phyloP scores from a whole-genome alignment of 2,888 invertebrate genomes.

The Malthinus seriepunctatus region DNA sequence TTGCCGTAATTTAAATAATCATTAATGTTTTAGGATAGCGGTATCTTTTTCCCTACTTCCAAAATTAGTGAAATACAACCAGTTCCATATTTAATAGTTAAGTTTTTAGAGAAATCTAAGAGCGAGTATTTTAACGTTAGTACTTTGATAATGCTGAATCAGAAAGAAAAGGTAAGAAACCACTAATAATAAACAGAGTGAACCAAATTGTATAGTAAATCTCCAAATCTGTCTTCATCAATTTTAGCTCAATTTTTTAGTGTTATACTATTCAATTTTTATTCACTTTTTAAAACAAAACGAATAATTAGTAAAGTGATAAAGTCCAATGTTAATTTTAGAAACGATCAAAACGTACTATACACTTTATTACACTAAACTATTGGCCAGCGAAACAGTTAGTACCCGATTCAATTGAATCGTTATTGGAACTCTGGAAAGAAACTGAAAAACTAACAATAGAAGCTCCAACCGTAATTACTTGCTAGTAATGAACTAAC shows the following conservation, averaged over 20 bases:
- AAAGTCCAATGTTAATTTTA: neutral
- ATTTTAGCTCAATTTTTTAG: too few species aligned
- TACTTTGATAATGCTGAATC: conserved; percentile 21
- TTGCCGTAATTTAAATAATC: neutral
- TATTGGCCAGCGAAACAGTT: conserved; percentile 38
- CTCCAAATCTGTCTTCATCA: too few species aligned
- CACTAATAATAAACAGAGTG: too few species aligned
- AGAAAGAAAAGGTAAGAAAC: conserved; percentile 16
- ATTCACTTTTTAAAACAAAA: too few species aligned
- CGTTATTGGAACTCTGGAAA: conserved; percentile 43
- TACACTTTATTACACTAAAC: conserved; percentile 23
- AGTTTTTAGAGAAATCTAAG: conserved; percentile 25
- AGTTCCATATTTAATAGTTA: conserved; percentile 39
- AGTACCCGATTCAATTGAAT: conserved; percentile 35
- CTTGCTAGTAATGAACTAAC: conserved; percentile 44
- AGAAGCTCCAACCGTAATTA: conserved; percentile 40
- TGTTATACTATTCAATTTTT: too few species aligned
- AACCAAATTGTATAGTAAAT: too few species aligned
- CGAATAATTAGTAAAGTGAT: neutral
- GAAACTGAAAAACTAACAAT: conserved; percentile 39
- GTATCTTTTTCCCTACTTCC: conserved; percentile 38
- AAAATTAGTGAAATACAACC: conserved; percentile 37
- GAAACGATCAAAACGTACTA: conserved; percentile 7
- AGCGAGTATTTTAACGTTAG: conserved; percentile 14
- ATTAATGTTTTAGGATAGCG: conserved; percentile 37